Evolutionary conservation across 2,113 vertebrate species (phyloP), one percentile per base, ranked within the genome.

Genomic region (Plecotus auritus): DNA sequence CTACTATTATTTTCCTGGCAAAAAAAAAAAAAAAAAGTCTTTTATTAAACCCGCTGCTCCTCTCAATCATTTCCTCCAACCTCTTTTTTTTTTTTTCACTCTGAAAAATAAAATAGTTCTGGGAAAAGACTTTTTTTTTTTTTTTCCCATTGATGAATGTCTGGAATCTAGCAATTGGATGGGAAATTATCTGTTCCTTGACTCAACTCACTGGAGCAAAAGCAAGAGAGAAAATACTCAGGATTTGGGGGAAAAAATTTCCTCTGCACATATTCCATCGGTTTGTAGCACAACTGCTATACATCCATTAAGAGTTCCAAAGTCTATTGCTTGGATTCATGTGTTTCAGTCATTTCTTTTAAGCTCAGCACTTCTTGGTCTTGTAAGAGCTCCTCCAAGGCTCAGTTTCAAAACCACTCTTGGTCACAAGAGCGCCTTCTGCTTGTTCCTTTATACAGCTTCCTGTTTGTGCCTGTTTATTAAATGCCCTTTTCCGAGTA

Each of bases 401-500:
- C 76, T 94, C 42, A 20, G 11, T 66, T 95, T 97, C 93, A 88
- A 94, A 96, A 96, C 37, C 67, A 81, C 42, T 91, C 54, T 82
- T 66, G 51, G 85, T 96, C 73, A n/a, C 20, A 84, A 96, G 72
- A 91, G 54, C 37, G 95, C 87, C 95, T 86, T 93, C 42, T 88
- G 84, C 80, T 67, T 51, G 12, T 49, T 96, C 2, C 14, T 98
- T 88, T 81, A 0, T 11, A 66, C 40, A 93, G 94, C 16, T 51
- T 49, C 54, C 35, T 66, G 93, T 81, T 45, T 94, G 40, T 92
- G 88, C 81, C 81, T 91, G 45, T 76, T 97, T 94, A 91, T 89
- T 69, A 96, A 90, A 93, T 90, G 94, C 56, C 87, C 82, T 84
- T 90, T 91, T 85, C 96, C 89, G 96, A 97, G 97, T 95, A 97